Evolutionary conservation across 2,888 invertebrate species (phyloP), one percentile per base, ranked within the genome.

Genomic region (Andrena haemorrhoa): DNA sequence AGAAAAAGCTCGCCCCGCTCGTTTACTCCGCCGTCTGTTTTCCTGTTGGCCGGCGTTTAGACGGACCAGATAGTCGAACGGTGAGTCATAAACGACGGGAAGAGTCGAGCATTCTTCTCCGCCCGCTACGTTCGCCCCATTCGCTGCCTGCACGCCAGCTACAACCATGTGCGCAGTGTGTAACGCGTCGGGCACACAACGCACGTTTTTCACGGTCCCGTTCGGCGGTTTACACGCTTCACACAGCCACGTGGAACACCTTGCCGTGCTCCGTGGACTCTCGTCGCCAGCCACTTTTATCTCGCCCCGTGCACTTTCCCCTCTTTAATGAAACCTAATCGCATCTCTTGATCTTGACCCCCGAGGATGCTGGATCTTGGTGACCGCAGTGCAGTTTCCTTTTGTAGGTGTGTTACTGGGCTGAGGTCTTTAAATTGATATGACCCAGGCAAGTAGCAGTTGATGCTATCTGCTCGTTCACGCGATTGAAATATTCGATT

Each of bases 41-140:
- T 75, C 49, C 64, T 79, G 51, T 53, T 23, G 64, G 63, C 58
- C 51, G 49, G 51, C 58, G 53, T 72, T 56, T 79, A 75, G 66
- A 58, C 69, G 79, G 65, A 61, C 61, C 73, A 73, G 73, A 84
- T 84, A 84, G 78, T 73, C 78, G 64, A 84, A 75, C 65, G 69
- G 70, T 84, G 83, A 82, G 82, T 84, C 83, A 84, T 66, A 70
- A 73, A 76, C 80, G 74, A 77, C 82, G 83, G 69, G 76, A 82
- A 77, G 82, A 77, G 71, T 51, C 66, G 33, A 31, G 61, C 82
- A 71, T 82, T 84, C 82, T 78, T 84, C 73, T 41, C 75, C 47
- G 47, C 10, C 23, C 26, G 31, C 65, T 70, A 47, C 74, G 0
- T 64, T 58, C 35, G 66, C 51, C 26, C 49, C 35, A 12, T 10